Evolutionary conservation across 2,113 vertebrate genomes (phyloP).

Genomic region (Neomonachus schauinslandi): DNA sequence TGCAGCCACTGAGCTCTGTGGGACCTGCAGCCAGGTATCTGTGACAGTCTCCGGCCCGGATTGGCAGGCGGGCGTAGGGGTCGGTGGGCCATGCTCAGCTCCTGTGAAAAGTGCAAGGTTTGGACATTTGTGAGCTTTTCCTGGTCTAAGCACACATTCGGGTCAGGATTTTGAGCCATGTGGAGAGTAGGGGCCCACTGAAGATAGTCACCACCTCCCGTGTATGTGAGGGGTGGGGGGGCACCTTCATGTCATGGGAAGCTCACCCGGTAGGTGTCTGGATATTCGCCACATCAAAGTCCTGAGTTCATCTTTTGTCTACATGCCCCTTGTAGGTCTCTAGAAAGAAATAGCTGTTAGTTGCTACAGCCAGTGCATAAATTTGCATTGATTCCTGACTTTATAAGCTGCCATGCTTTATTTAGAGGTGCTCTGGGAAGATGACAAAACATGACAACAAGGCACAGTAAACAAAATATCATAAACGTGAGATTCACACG

Average conservation of each 20-base stretch:
- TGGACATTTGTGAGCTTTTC: no score
- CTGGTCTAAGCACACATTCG: fast-evolving
- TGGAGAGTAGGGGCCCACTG: neutral
- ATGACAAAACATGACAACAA: neutral
- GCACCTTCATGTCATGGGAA: fast-evolving
- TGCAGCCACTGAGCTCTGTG: fast-evolving
- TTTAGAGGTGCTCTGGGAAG: neutral
- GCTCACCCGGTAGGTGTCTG: fast-evolving
- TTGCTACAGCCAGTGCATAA: fast-evolving
- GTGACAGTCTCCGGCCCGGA: neutral
- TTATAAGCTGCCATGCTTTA: fast-evolving
- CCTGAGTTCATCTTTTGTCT: fast-evolving
- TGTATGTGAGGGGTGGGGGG: fast-evolving
- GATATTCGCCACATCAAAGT: fast-evolving
- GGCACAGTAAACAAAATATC: neutral
- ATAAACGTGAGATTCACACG: fast-evolving
- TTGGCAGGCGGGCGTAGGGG: fast-evolving
- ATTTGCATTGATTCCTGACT: neutral
- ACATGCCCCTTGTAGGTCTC: fast-evolving
- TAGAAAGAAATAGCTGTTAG: neutral
- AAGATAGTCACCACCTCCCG: fast-evolving
- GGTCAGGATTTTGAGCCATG: neutral
- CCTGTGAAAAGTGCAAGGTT: no score
- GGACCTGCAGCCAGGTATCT: no score
- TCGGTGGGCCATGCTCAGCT: neutral